These are phyloP conservation scores for Gastracanthus pulcherrimus DNA, from an alignment of 2,888 invertebrate species.

Conservation along the genomic window DNA sequence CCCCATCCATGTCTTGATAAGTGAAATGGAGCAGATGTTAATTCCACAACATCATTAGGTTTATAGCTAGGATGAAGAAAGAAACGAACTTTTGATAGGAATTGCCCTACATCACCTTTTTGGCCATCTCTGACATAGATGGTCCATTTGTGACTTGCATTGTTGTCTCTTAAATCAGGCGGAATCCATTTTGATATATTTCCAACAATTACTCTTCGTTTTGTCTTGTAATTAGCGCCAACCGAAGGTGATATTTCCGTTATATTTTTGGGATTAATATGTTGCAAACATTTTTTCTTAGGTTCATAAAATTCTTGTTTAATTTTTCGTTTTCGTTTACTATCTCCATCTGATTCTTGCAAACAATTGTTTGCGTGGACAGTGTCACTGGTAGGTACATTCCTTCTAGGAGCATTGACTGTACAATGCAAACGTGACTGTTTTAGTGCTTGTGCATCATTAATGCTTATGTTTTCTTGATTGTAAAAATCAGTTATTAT, in stretches of 20 bases:
- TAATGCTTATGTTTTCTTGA: slow-evolving; percentile 78
- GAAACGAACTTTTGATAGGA: slow-evolving; percentile 87
- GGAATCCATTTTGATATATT: slow-evolving; percentile 93
- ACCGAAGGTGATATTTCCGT: not conserved
- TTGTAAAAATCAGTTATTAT: slow-evolving; percentile 82
- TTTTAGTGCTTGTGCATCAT: slow-evolving; percentile 73
- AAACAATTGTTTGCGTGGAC: slow-evolving; percentile 18
- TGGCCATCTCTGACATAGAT: slow-evolving; percentile 89
- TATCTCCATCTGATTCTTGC: not conserved
- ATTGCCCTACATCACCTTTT: slow-evolving; percentile 81
- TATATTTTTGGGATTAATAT: slow-evolving; percentile 18
- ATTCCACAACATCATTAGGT: slow-evolving; percentile 90
- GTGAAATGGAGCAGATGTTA: slow-evolving; percentile 91
- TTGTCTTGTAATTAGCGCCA: slow-evolving; percentile 43
- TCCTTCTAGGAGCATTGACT: slow-evolving; percentile 76
- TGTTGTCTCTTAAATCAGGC: slow-evolving; percentile 83
- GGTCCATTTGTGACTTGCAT: slow-evolving; percentile 93
- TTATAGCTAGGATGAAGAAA: slow-evolving; percentile 91
- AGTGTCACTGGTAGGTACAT: not conserved
- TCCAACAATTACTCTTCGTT: slow-evolving; percentile 78
- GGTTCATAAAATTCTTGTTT: slow-evolving; percentile 10
- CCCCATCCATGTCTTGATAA: slow-evolving; percentile 94
- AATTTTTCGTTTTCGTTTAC: slow-evolving; percentile 38
- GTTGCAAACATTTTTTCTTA: slow-evolving; percentile 22
- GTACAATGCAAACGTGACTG: slow-evolving; percentile 86